These are phyloP conservation scores for crab-eating macaque (Macaca fascicularis) DNA, from an alignment of 2,113 vertebrate genomes.

Conservation along the genomic window T2T-MFA8v1.1 NC_088389.1:16105001-16105500, in stretches of 20 bases:
- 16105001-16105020: conserved; percentile 95
- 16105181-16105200: background rate
- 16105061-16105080: background rate
- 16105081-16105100: background rate
- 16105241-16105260: background rate
- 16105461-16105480: too few species aligned
- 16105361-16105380: background rate
- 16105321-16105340: too few species aligned
- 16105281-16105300: background rate
- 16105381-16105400: background rate
- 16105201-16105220: background rate
- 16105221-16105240: background rate
- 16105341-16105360: background rate
- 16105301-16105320: background rate
- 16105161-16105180: background rate
- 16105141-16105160: background rate
- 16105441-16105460: too few species aligned
- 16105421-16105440: too few species aligned
- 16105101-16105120: background rate
- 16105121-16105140: background rate
- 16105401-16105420: background rate
- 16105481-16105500: too few species aligned
- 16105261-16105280: background rate
- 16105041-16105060: conserved; percentile 86
- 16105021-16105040: conserved; percentile 96